phyloP scores from a whole-genome alignment of 2,888 invertebrate species.

The Tolmerus cingulatus region DNA sequence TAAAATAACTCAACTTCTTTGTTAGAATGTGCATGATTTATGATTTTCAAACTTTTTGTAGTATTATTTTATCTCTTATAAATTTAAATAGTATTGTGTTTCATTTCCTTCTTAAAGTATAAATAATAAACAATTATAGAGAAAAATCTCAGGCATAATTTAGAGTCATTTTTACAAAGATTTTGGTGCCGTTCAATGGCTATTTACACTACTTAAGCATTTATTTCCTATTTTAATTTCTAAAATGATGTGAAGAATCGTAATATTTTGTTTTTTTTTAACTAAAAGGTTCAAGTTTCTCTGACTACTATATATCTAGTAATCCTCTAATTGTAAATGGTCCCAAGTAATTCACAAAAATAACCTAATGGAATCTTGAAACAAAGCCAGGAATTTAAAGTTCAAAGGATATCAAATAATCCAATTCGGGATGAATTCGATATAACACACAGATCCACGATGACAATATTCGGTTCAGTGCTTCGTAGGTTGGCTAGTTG shows the following conservation, averaged over 20 bases:
- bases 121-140: not conserved
- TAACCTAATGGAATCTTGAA: not conserved
- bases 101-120: not conserved
- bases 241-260: no score
- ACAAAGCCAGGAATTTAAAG: not conserved
- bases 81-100: not conserved
- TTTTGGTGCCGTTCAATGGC: not conserved
- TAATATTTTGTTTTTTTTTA: no score
- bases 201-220: no score
- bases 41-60: not conserved
- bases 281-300: no score
- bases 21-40: not conserved
- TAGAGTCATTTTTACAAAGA: not conserved
- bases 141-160: not conserved
- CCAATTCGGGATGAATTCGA: not conserved
- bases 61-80: no score
- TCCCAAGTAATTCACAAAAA: no score
- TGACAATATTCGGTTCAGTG: not conserved
- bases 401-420: not conserved
- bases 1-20: not conserved
- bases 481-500: not conserved
- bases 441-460: not conserved
- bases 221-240: no score
- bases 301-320: no score
- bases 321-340: no score